Conservation (phyloP, 2,113 vertebrate genomes). For the Pandion haliaetus region DNA sequence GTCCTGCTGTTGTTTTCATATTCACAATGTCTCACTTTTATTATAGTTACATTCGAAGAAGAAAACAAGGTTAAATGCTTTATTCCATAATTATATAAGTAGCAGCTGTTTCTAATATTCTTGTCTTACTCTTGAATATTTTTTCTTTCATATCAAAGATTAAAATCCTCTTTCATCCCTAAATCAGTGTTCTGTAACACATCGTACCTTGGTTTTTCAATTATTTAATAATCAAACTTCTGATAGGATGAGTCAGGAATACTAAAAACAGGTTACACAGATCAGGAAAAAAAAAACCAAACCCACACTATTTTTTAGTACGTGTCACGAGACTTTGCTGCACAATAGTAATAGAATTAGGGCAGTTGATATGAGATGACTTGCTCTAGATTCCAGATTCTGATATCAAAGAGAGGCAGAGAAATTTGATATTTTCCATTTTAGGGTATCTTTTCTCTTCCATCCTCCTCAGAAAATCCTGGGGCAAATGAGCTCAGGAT, state of each 20-base stretch:
- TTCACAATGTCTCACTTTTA: background rate
- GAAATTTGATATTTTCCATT: background rate
- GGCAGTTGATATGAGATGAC: background rate
- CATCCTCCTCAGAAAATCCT: background rate
- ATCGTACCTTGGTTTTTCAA: background rate
- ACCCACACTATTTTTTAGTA: background rate
- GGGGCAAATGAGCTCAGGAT: background rate
- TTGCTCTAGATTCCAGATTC: background rate
- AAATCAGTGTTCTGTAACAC: background rate
- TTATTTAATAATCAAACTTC: background rate
- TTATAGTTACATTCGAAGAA: background rate
- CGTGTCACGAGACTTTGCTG: background rate
- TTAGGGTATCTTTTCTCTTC: background rate
- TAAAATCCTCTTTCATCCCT: background rate
- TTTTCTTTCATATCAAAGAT: background rate
- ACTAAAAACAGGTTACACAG: background rate
- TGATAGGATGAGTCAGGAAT: background rate
- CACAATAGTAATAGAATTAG: background rate
- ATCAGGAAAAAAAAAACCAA: background rate
- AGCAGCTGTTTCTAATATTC: background rate
- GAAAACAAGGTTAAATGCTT: background rate
- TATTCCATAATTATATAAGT: background rate
- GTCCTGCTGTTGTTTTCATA: background rate
- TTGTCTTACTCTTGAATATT: background rate
- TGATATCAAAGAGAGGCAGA: background rate